Evolutionary conservation across 1,140 invertebrate genomes (phyloP), one percentile per base, ranked within the genome.

Genomic region (Carposina sasakii): DNA sequence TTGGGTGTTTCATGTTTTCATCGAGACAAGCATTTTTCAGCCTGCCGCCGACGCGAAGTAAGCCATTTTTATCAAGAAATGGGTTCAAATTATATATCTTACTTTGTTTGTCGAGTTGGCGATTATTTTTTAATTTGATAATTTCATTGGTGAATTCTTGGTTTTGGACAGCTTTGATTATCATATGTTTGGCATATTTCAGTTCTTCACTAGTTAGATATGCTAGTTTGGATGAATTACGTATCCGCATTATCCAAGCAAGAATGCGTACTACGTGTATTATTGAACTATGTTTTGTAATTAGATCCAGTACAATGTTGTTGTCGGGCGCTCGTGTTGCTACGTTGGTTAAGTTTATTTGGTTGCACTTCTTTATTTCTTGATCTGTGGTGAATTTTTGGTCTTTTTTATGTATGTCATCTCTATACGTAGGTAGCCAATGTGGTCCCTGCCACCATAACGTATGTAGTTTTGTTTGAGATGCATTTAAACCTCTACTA

Each of bases 1-100:
- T 30, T 2, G 52, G 52, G 26, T 70, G 60, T 17, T 52, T 55
- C 3, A n/a, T 26, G 1, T 43, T 24, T 12, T 31, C 2, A 9
- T 17, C 8, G 2, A 66, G 9, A 4, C 17, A 15, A 2, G 57
- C 47, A 1, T 10, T 17, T 10, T 43, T 42, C 8, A 66, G 24
- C 13, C 66, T 28, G 9, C 63, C 67, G 16, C 67, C 63, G 8
- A 67, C 52, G 58, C 74, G 15, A 0, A 66, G 20, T 0, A 63
- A 0, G 0, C 48, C 42, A 1, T 48, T 17, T 10, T 34, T 6
- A 22, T 63, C 63, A 0, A 56, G 16, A 12, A 43, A 52, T 0
- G 60, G 57, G 16, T 48, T 41, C 15, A 54, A 28, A 13, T 17
- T 17, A 13, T 44, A 33, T n/a, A 54, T 13, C 15, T 30, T 39